Base-by-base conservation (phyloP, 2,797 vertebrate species). In the Platalea minor region DNA sequence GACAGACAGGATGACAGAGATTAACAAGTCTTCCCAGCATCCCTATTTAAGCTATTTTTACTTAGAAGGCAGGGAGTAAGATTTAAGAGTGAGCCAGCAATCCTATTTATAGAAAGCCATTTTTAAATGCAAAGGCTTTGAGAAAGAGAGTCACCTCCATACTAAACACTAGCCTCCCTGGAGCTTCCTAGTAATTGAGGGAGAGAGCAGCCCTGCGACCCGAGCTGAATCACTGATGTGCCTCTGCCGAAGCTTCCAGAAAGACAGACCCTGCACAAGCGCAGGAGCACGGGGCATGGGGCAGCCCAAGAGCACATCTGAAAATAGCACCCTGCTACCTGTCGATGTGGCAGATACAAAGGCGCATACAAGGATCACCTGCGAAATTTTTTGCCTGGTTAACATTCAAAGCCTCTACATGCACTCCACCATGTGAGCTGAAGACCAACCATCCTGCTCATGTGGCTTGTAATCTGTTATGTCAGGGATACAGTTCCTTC, bases 21-120 rank as follows among this genome's bases (percentile, higher is more conserved):
- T 97, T 98, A 98, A 98, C 97, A 97, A 97, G n/a, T 97, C 97
- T 97, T 97, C 93, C 97, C 97, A 93, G 96, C 92, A 96, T 98
- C 98, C 96, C 96, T 95, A 95, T 98, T 97, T 97, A 97, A 98
- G 98, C 97, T 99, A 98, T 98, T 98, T 98, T 99, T 98, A 98
- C 97, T 97, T 94, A 96, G 98, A 97, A 98, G 97, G 97, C 98
- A 98, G 97, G 98, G 98, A 98, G 95, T 98, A 97, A 98, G 98
- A 98, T 98, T 98, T 98, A 98, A 98, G 98, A 98, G 98, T 98
- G 98, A 98, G 98, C 98, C 98, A 98, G 98, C 97, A 97, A 96
- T 68, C 97, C 96, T 99, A 99, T 99, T 99, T 99, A 99, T 99
- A 99, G 98, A 97, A 92, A 94, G 85, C 92, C 97, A 88, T 98